These are phyloP conservation scores for Ceyx melanurus DNA, from an alignment of 2,113 vertebrate genomes.

Conservation along the genomic window DNA sequence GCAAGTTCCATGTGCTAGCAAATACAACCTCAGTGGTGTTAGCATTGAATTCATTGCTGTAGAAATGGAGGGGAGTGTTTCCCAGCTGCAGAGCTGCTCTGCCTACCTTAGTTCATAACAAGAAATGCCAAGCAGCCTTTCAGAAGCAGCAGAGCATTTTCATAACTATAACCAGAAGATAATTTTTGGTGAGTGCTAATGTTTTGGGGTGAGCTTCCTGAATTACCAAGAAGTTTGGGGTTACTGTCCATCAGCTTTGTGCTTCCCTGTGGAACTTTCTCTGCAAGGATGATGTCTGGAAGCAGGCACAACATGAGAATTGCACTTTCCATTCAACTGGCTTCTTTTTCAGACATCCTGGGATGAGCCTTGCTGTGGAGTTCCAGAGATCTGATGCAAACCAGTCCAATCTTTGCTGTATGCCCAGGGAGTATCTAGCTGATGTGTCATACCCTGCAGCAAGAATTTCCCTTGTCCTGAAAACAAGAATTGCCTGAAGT, in stretches of 20 bases:
- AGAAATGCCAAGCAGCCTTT: conserved; percentile 11
- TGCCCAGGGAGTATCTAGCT: background rate
- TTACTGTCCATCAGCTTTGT: background rate
- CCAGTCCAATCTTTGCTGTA: background rate
- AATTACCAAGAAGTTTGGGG: background rate
- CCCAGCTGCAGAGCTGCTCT: background rate
- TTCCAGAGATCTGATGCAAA: background rate
- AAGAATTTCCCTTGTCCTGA: background rate
- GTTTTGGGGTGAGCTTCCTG: background rate
- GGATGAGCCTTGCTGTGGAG: background rate
- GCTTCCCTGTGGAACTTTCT: background rate
- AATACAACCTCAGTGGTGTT: background rate
- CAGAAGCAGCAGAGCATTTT: background rate
- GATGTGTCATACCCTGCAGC: background rate
- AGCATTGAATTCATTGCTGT: background rate
- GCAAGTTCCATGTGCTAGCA: background rate
- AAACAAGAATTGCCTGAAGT: background rate
- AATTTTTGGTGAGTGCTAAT: conserved; percentile 12
- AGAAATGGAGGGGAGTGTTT: background rate
- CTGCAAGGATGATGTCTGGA: background rate
- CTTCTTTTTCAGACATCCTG: background rate
- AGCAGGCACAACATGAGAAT: background rate
- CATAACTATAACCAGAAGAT: background rate
- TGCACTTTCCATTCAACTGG: background rate
- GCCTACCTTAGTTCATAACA: background rate